Evolutionary conservation across 2,113 vertebrate species (phyloP).

Genomic region (Sinocyclocheilus anophthalmus): DNA sequence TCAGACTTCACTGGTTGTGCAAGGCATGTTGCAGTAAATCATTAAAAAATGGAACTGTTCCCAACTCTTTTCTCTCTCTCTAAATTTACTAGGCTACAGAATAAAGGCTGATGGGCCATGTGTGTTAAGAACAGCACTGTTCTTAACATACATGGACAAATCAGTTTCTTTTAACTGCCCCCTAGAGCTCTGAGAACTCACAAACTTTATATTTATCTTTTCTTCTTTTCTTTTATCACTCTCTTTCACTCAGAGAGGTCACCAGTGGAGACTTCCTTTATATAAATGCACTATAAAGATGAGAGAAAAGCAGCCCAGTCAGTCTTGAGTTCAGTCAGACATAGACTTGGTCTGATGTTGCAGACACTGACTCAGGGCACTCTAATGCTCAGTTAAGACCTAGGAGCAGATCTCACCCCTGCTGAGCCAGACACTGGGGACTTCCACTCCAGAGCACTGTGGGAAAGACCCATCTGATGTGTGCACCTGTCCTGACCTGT

Average conservation of each 20-base stretch:
- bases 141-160: too few relatives aligned
- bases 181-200: background rate
- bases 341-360: background rate
- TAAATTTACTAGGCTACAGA: background rate
- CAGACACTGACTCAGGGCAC: background rate
- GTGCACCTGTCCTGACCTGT: conserved; percentile 47
- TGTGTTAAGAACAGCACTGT: background rate
- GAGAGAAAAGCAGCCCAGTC: background rate
- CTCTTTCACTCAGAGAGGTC: background rate
- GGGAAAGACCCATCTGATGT: conserved; percentile 39
- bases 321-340: conserved; percentile 28
- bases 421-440: conserved; percentile 35
- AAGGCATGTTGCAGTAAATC: background rate
- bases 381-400: conserved; percentile 24
- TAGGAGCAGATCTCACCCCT: conserved; percentile 28
- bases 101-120: background rate
- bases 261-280: conserved; percentile 39
- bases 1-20: background rate
- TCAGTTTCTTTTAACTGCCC: background rate
- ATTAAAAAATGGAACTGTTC: background rate
- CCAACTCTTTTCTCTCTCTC: background rate
- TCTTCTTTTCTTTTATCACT: background rate
- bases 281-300: conserved; percentile 38
- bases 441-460: conserved; percentile 27
- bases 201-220: background rate